These are phyloP conservation scores for Chlorodrepanis virens DNA, from an alignment of 2,113 vertebrate species.

Conservation along the genomic window DNA sequence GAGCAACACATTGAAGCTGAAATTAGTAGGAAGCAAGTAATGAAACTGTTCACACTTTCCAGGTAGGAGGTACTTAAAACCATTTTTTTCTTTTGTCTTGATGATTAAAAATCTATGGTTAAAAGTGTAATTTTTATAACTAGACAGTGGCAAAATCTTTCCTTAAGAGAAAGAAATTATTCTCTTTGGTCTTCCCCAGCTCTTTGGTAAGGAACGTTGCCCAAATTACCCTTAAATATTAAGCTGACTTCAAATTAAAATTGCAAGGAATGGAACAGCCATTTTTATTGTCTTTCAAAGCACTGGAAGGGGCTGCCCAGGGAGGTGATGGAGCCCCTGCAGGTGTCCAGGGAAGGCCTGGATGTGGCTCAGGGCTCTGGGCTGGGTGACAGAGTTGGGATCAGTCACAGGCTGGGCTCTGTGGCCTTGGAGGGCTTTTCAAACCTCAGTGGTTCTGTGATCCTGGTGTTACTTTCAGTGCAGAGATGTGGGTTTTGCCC, in stretches of 20 bases:
- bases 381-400: background rate
- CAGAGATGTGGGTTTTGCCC: background rate
- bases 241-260: background rate
- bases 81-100: background rate
- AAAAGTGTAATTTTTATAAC: background rate
- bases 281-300: background rate
- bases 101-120: background rate
- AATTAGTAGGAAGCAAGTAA: background rate
- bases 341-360: background rate
- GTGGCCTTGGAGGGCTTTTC: background rate
- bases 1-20: background rate
- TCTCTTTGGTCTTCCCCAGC: background rate
- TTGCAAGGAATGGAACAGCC: background rate
- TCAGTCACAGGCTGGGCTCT: background rate
- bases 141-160: background rate
- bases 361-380: background rate
- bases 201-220: background rate
- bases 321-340: background rate
- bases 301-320: background rate
- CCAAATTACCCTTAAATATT: background rate
- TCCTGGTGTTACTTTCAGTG: background rate
- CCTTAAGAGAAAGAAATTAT: background rate
- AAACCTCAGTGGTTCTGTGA: background rate
- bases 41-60: background rate
- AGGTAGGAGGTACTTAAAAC: background rate